Evolutionary conservation across 2,888 invertebrate genomes (phyloP).

Genomic region (Drosophila ustulata): DNA sequence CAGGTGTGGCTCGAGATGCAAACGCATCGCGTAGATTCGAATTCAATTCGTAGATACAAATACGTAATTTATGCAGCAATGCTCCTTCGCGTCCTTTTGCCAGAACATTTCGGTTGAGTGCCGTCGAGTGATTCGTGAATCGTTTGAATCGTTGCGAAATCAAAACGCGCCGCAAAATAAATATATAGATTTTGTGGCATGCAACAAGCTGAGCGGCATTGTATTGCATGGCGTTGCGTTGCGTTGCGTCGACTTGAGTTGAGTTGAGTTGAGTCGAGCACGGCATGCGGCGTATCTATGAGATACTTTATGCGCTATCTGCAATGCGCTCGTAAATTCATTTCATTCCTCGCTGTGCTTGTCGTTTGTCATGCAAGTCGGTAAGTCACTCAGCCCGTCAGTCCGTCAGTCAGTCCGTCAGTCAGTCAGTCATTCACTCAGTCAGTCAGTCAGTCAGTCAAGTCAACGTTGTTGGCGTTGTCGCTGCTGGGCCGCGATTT

Average conservation of each 20-base stretch:
- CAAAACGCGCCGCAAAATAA: constrained; percentile 48
- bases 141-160: constrained; percentile 36
- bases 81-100: background rate
- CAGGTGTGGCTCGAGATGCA: constrained; percentile 28
- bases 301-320: constrained; percentile 78
- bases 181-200: constrained; percentile 48
- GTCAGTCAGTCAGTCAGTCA: constrained; percentile 37
- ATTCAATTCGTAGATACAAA: background rate
- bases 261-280: background rate
- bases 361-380: constrained; percentile 64
- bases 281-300: constrained; percentile 49
- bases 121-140: constrained; percentile 35
- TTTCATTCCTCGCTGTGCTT: constrained; percentile 38
- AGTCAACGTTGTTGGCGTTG: constrained; percentile 45
- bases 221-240: background rate
- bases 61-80: constrained; percentile 24
- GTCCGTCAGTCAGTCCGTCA: constrained; percentile 34
- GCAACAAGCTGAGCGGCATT: constrained; percentile 39
- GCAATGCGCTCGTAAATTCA: constrained; percentile 75
- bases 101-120: constrained; percentile 20
- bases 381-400: constrained; percentile 50
- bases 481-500: constrained; percentile 52
- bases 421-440: constrained; percentile 30
- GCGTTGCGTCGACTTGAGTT: too few relatives aligned
- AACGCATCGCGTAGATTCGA: background rate